A percentile compares a stretch with the other conserved stretches of the same genome.
Conservation (phyloP, 1,140 invertebrate genomes). For the Orchestia grillus region DNA sequence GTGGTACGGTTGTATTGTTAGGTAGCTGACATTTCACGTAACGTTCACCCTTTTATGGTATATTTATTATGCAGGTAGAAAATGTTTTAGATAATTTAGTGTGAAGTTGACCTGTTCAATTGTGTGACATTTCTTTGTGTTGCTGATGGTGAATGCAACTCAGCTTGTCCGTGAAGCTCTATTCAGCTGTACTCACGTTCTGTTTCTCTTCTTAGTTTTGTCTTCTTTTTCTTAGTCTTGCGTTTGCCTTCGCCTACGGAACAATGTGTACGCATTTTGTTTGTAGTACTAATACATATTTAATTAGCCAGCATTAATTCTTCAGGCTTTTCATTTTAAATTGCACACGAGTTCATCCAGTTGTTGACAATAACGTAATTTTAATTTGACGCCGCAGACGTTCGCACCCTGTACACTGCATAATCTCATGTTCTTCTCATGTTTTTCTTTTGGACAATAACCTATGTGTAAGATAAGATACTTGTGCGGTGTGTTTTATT, state of each 20-base stretch:
- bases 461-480: background rate
- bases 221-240: background rate
- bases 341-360: background rate
- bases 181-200: background rate
- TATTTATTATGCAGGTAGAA: background rate
- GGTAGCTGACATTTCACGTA: background rate
- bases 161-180: background rate
- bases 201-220: background rate
- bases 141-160: background rate
- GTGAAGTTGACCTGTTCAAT: background rate
- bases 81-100: background rate
- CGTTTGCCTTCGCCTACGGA: background rate
- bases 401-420: background rate
- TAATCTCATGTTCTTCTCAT: slow-evolving; percentile 1
- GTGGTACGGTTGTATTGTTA: background rate
- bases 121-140: background rate
- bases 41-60: background rate
- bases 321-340: background rate
- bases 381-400: background rate
- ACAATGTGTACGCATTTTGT: background rate
- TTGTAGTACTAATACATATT: background rate
- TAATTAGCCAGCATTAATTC: background rate
- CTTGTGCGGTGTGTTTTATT: background rate
- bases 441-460: background rate
- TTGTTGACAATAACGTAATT: background rate